Conservation (phyloP, 2,113 vertebrate species). For the Takifugu bimaculatus region DNA sequence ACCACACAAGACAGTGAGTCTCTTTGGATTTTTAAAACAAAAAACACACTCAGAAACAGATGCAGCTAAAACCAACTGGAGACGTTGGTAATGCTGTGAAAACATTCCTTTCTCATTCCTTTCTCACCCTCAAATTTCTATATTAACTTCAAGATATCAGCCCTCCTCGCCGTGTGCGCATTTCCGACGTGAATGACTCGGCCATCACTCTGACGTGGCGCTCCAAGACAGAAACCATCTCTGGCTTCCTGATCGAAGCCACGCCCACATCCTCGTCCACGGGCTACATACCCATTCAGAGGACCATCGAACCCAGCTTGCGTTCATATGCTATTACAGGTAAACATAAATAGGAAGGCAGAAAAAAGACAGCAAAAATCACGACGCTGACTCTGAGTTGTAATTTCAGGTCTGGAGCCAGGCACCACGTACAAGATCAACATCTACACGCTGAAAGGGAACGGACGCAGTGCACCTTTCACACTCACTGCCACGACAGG, state of each 20-base stretch:
- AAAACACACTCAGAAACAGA: too few species aligned
- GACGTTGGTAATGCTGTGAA: background rate
- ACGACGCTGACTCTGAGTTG: background rate
- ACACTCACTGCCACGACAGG: conserved; percentile 87
- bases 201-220: conserved; percentile 92
- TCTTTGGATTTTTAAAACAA: background rate
- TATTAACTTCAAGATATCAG: conserved; percentile 79
- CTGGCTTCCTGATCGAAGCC: conserved; percentile 89
- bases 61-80: too few species aligned
- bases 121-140: background rate
- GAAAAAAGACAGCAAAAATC: too few species aligned
- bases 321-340: conserved; percentile 85
- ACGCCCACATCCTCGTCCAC: conserved; percentile 63
- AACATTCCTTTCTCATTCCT: background rate
- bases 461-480: conserved; percentile 86
- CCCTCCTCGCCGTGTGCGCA: conserved; percentile 87
- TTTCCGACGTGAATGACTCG: conserved; percentile 85
- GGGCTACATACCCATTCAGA: conserved; percentile 79
- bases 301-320: conserved; percentile 76
- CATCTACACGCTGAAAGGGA: conserved; percentile 88
- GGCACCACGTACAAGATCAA: conserved; percentile 90
- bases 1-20: conserved; percentile 86
- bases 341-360: conserved; percentile 36
- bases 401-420: conserved; percentile 83
- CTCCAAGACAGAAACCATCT: conserved; percentile 87